Evolutionary conservation across 2,888 invertebrate species (phyloP).

Genomic region (Himalopsyche kuldschensis): DNA sequence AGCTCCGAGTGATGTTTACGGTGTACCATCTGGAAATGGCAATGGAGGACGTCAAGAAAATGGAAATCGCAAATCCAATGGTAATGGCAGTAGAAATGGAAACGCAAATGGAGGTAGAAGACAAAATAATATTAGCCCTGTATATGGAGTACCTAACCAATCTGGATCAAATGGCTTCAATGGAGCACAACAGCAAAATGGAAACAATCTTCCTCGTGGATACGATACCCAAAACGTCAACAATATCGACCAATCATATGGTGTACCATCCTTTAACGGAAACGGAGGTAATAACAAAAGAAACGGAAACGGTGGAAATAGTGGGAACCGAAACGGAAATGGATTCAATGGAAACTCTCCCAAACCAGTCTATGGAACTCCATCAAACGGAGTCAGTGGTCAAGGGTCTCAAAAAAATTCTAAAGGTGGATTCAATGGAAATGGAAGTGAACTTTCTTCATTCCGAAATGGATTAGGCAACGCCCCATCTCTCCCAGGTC

Average conservation of each 20-base stretch:
- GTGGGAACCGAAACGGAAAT: constrained; percentile 6
- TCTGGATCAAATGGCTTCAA: background rate
- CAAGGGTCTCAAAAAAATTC: background rate
- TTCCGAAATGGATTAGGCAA: constrained; percentile 33
- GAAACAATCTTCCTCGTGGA: background rate
- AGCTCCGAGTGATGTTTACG: constrained; percentile 19
- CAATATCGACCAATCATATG: constrained; percentile 10
- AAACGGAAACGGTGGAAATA: constrained; percentile 6
- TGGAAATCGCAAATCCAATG: constrained; percentile 10
- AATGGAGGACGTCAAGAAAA: constrained; percentile 16
- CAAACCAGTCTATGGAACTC: background rate
- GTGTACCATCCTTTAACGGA: constrained; percentile 10
- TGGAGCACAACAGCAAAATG: background rate
- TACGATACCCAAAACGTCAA: background rate
- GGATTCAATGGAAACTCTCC: constrained; percentile 16
- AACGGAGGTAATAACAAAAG: constrained; percentile 3
- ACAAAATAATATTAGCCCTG: constrained; percentile 2
- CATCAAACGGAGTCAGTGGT: background rate
- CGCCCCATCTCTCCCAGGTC: constrained; percentile 6
- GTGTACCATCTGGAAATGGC: constrained; percentile 10
- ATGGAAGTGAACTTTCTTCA: constrained; percentile 17
- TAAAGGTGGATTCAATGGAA: constrained; percentile 22
- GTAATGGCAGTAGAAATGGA: constrained; percentile 24
- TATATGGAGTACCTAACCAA: background rate
- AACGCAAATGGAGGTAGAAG: constrained; percentile 9